Conservation (phyloP, 2,797 vertebrate genomes). For the Urophycis tenuis region DNA sequence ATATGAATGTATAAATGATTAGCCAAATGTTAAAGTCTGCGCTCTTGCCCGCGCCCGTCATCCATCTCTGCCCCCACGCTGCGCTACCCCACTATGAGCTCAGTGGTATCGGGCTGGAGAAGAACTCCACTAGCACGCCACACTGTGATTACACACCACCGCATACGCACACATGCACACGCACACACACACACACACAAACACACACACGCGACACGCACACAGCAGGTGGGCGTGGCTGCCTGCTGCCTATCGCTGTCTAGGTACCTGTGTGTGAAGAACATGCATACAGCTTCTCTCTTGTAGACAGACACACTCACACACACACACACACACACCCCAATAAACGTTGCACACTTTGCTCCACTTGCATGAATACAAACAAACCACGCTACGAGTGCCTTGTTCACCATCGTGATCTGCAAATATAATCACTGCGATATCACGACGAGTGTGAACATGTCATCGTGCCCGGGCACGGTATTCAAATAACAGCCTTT, state of each 20-base stretch:
- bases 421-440: not conserved
- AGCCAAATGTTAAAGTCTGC: not conserved
- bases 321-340: slow-evolving; percentile 10
- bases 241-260: not conserved
- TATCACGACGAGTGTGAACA: not conserved
- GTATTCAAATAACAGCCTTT: not conserved
- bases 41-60: not conserved
- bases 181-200: slow-evolving; percentile 2
- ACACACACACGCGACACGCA: not conserved
- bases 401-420: not conserved
- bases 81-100: slow-evolving; percentile 27
- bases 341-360: not conserved
- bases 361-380: not conserved
- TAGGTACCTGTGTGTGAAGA: not conserved
- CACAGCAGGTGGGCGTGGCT: not conserved
- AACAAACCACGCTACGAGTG: not conserved
- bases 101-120: slow-evolving; percentile 20
- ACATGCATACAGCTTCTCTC: not conserved
- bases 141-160: slow-evolving; percentile 41
- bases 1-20: not conserved
- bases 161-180: slow-evolving; percentile 13
- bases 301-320: not conserved
- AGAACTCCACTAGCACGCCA: slow-evolving; percentile 32
- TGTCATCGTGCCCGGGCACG: not conserved
- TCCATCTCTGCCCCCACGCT: not conserved